These are phyloP conservation scores for Odontothrips loti DNA, from an alignment of 2,888 invertebrate species.

Conservation along the genomic window DNA sequence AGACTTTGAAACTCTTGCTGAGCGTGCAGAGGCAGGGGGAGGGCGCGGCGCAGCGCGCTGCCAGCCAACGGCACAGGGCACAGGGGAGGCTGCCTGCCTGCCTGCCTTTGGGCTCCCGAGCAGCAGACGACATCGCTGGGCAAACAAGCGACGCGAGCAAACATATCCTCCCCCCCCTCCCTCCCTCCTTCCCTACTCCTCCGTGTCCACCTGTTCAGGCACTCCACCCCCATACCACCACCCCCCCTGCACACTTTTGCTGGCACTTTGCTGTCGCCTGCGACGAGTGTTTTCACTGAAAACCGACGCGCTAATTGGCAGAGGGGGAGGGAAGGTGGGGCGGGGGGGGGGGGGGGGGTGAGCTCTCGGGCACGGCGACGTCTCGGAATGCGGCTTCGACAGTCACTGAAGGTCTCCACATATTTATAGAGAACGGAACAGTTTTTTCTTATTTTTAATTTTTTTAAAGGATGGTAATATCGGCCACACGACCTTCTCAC, in stretches of 20 bases:
- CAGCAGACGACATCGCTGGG: background rate
- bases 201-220: background rate
- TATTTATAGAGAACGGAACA: too few species aligned
- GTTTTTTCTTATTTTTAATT: too few species aligned
- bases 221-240: background rate
- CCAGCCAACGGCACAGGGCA: too few species aligned
- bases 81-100: too few species aligned
- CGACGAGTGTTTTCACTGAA: slow-evolving; percentile 23
- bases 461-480: too few species aligned
- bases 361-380: background rate
- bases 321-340: background rate
- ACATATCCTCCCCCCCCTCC: background rate
- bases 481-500: too few species aligned
- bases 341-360: background rate
- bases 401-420: too few species aligned
- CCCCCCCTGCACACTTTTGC: background rate
- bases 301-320: background rate
- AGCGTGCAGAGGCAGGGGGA: background rate
- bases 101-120: too few species aligned
- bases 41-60: background rate
- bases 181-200: background rate
- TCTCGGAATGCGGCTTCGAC: too few species aligned
- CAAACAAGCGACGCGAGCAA: background rate
- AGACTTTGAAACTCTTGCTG: background rate
- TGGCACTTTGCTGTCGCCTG: background rate